Base-by-base conservation (phyloP, 2,888 invertebrate species). In the Odontocolon sp. region DNA sequence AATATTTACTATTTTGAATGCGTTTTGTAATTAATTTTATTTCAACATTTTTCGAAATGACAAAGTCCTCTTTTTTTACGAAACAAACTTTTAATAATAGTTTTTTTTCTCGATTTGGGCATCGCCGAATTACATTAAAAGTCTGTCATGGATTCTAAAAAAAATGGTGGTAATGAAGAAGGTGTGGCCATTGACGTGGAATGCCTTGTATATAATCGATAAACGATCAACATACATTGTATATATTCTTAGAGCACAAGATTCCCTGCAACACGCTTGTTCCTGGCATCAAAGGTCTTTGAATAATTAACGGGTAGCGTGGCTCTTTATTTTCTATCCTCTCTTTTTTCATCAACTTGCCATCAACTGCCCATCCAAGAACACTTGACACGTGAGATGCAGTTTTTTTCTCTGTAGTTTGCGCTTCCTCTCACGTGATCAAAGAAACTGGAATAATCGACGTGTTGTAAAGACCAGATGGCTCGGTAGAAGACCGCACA, bases 281-380 rank as follows among this genome's bases (percentile, higher is more conserved):
- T 42, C 31, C 11, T 14, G 33, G 31, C 42, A 66, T 76, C 71
- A 71, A 72, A 77, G 76, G 61, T 71, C 71, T 71, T 67, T 40
- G 71, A 67, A 68, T 77, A 77, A 77, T 77, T 63, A 67, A 71
- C 56, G 47, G 71, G 54, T 63, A 56, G 71, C 67, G 33, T 66
- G 67, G 40, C 54, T 76, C 59, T 33, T 69, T 31, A 56, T 67
- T 74, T 63, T 68, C 68, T 63, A 61, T 68, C 54, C 45, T 59
- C 23, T 23, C 23, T 40, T 21, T 38, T 59, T 42, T 42, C 45
- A 45, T 56, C 33, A 52, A 45, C 42, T 50, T 31, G 61, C 67
- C 33, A 57, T 61, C 61, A 68, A 64, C 36, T 38, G 61, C 56
- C 45, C 73, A 5, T 56, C 45, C 40, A 14, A 38, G 38, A 68